phyloP scores from a whole-genome alignment of 2,797 vertebrate species.

The Lateolabrax maculatus region DNA sequence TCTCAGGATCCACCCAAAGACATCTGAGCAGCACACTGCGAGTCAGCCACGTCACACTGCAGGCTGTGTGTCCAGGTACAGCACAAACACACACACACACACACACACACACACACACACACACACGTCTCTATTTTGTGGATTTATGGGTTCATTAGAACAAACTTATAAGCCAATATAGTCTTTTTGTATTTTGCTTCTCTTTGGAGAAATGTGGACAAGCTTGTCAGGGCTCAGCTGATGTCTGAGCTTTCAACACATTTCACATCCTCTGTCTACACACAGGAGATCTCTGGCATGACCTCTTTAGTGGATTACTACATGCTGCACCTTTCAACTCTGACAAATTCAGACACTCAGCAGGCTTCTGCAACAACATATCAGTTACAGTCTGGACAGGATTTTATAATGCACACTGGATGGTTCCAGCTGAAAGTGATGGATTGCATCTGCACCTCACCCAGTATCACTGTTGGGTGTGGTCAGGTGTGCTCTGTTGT shows the following conservation, averaged over 20 bases:
- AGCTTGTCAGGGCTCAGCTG: too few species aligned
- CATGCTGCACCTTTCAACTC: too few species aligned
- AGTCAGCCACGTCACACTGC: slow-evolving; percentile 87
- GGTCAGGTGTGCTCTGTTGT: background rate
- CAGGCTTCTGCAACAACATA: too few species aligned
- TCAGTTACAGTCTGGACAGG: background rate
- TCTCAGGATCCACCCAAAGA: slow-evolving; percentile 90
- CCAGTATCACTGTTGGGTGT: background rate
- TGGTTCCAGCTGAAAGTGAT: background rate
- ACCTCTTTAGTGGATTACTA: too few species aligned
- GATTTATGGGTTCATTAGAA: background rate
- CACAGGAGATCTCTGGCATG: too few species aligned
- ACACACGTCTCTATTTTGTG: too few species aligned
- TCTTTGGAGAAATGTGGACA: too few species aligned
- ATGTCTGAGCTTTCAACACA: too few species aligned
- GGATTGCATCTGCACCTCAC: background rate
- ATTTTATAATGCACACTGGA: background rate
- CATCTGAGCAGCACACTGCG: slow-evolving; percentile 91
- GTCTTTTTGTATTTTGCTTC: too few species aligned
- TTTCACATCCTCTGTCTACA: too few species aligned
- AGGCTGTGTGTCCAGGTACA: slow-evolving; percentile 93
- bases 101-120: slow-evolving; percentile 9
- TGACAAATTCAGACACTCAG: too few species aligned
- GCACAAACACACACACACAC: slow-evolving; percentile 14
- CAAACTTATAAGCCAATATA: too few species aligned